A percentile compares a stretch with the other conserved stretches of the same genome.
Evolutionary conservation across 2,113 vertebrate species (phyloP).

Genomic region (Gasterosteus nipponicus): DNA sequence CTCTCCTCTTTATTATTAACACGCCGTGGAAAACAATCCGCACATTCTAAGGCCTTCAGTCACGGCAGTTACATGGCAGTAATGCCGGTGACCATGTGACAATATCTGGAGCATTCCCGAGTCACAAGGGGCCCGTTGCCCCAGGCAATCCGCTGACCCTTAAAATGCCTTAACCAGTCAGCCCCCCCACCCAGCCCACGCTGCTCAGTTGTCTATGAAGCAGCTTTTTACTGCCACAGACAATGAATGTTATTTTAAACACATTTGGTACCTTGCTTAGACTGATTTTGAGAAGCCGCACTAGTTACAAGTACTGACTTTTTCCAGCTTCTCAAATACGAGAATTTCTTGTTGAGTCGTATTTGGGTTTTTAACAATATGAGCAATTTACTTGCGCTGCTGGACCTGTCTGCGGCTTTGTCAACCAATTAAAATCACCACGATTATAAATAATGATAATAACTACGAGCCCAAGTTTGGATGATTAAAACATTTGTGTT

Average conservation of each 20-base stretch:
- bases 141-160: constrained; percentile 54
- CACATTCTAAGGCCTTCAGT: constrained; percentile 34
- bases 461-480: background rate
- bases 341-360: background rate
- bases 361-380: background rate
- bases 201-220: constrained; percentile 6
- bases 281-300: background rate
- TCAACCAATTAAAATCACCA: background rate
- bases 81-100: constrained; percentile 59
- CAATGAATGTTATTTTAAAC: constrained; percentile 27
- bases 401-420: background rate
- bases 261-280: background rate
- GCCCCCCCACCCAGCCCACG: background rate
- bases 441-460: background rate
- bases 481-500: background rate
- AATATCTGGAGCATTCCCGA: constrained; percentile 60
- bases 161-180: constrained; percentile 63
- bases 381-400: background rate
- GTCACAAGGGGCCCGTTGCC: constrained; percentile 52
- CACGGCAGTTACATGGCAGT: constrained; percentile 40
- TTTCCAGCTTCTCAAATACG: background rate
- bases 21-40: constrained; percentile 25
- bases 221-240: constrained; percentile 20
- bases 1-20: constrained; percentile 1
- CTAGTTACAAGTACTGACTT: background rate